Conservation (phyloP, 2,797 vertebrate genomes). For the Acrossocheilus fasciatus region DNA sequence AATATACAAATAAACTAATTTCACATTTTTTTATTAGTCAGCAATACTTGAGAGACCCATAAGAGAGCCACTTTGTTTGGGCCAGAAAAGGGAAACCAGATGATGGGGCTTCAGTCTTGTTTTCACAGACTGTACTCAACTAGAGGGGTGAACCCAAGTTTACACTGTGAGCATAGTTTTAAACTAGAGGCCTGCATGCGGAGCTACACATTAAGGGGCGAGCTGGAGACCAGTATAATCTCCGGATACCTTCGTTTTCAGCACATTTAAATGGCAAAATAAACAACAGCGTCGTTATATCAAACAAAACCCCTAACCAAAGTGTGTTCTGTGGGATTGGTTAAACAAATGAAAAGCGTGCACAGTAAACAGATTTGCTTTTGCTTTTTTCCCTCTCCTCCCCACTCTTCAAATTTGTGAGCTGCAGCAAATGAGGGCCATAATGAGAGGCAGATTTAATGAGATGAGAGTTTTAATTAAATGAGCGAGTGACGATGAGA, state of each 20-base stretch:
- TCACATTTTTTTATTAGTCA: conserved; percentile 63
- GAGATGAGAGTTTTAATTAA: conserved; percentile 80
- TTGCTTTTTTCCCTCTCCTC: conserved; percentile 35
- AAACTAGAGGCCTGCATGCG: conserved; percentile 76
- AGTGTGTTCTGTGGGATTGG: conserved; percentile 80
- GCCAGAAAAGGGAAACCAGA: conserved; percentile 79
- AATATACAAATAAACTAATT: conserved; percentile 69
- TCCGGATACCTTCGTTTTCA: conserved; percentile 76
- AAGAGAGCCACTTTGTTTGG: conserved; percentile 64
- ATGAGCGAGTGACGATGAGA: conserved; percentile 71
- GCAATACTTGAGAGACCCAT: conserved; percentile 67
- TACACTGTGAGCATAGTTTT: conserved; percentile 78
- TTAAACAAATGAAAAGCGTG: conserved; percentile 80
- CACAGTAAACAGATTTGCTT: conserved; percentile 76
- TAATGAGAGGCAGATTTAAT: conserved; percentile 80
- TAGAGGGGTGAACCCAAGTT: conserved; percentile 70
- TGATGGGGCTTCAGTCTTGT: conserved; percentile 69
- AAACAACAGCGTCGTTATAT: conserved; percentile 76
- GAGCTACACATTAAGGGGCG: conserved; percentile 81
- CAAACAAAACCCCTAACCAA: conserved; percentile 75
- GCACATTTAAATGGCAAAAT: conserved; percentile 80
- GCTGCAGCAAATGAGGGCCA: conserved; percentile 74
- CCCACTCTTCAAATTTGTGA: conserved; percentile 69
- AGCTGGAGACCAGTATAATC: conserved; percentile 82
- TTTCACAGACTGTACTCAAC: conserved; percentile 65